Conservation (phyloP, 1,140 invertebrate species). For the Musca domestica region DNA sequence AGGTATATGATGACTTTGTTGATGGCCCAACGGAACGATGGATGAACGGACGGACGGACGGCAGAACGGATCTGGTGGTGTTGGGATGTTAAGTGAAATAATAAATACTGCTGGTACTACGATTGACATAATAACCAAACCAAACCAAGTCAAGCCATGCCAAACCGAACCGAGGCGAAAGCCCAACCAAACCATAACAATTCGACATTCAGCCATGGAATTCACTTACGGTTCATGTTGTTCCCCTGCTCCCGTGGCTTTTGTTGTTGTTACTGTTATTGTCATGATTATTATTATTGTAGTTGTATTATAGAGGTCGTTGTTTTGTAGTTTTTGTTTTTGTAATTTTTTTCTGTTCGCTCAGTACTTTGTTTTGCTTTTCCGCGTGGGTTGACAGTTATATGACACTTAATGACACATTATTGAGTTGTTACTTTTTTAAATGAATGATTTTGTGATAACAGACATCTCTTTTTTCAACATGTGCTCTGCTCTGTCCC, state of each 20-base stretch:
- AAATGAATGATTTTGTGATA: conserved; percentile 15
- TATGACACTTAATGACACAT: conserved; percentile 24
- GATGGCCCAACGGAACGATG: no score
- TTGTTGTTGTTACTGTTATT: neutral
- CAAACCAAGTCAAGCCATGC: neutral
- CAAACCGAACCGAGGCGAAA: neutral
- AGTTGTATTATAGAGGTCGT: conserved; percentile 17
- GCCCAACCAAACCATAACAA: neutral
- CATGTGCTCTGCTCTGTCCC: no score
- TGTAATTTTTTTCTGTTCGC: no score
- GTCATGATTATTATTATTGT: neutral
- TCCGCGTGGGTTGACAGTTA: conserved; percentile 17
- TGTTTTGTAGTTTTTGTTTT: neutral
- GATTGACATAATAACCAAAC: conserved; percentile 6
- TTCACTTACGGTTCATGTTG: neutral
- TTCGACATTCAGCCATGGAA: neutral
- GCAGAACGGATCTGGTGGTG: neutral
- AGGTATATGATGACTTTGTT: no score
- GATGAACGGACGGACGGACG: no score
- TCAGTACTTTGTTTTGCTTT: no score
- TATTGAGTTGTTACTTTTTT: conserved; percentile 23
- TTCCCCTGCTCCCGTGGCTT: neutral
- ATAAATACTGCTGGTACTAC: conserved; percentile 16
- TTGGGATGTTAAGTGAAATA: conserved; percentile 18
- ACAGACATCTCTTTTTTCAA: no score